Evolutionary conservation across 2,888 invertebrate genomes (phyloP).

Genomic region (Amblyjoppa proteus): DNA sequence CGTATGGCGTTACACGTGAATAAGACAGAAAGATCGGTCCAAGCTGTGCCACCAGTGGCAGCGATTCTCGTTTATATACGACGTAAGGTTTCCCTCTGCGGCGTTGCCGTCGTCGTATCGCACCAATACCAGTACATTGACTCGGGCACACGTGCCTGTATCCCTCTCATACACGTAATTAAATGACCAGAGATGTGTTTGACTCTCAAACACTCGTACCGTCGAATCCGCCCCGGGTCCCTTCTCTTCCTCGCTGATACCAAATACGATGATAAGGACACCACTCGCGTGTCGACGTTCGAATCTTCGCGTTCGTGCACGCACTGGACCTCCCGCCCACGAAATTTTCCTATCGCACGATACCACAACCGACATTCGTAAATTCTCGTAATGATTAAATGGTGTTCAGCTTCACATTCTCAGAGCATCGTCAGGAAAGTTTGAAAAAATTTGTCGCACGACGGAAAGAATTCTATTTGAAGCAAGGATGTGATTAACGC

Average conservation of each 20-base stretch:
- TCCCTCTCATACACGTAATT: neutral
- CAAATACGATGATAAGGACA: constrained; percentile 30
- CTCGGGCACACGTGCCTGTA: constrained; percentile 32
- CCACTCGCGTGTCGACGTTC: neutral
- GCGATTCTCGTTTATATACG: constrained; percentile 43
- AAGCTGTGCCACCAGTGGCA: constrained; percentile 13
- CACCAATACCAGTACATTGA: constrained; percentile 21
- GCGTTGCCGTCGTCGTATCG: constrained; percentile 34
- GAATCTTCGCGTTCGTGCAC: constrained; percentile 2
- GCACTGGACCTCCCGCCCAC: neutral
- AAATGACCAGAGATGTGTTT: constrained; percentile 17
- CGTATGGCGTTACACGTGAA: constrained; percentile 19
- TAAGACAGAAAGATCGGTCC: constrained; percentile 1
- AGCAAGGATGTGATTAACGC: neutral
- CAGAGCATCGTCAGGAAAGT: neutral
- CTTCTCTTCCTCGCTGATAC: constrained; percentile 9
- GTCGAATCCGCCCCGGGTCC: neutral
- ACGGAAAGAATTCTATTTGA: neutral
- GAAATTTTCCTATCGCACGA: constrained; percentile 12
- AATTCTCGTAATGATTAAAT: neutral
- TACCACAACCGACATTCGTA: constrained; percentile 8
- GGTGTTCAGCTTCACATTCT: neutral
- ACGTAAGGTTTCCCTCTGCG: constrained; percentile 61
- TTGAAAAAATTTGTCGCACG: neutral
- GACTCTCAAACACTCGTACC: constrained; percentile 2